Percentiles rank a stretch among this genome's conserved stretches.
Evolutionary conservation across 1,140 invertebrate genomes (phyloP).

Genomic region (Meteorus sp.): DNA sequence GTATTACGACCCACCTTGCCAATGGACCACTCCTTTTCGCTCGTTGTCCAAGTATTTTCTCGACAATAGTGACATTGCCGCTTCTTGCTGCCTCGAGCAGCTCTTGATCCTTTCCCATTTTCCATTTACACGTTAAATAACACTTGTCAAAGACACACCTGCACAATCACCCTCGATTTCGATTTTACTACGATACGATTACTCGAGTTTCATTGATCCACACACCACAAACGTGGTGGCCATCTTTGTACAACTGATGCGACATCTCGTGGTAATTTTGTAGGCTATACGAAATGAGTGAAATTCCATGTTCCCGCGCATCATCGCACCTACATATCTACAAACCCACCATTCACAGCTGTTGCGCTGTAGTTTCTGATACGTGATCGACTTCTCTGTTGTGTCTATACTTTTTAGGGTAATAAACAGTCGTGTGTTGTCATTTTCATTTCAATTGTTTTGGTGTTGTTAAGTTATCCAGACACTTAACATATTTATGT

Average conservation of each 20-base stretch:
- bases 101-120: slow-evolving; percentile 95
- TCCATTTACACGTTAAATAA: slow-evolving; percentile 63
- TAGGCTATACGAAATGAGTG: too few species aligned
- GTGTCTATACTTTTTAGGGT: slow-evolving; percentile 46
- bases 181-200: slow-evolving; percentile 63
- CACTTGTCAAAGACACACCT: slow-evolving; percentile 46
- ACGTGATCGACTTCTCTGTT: background rate
- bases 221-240: too few species aligned
- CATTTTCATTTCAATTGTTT: background rate
- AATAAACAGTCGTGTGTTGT: slow-evolving; percentile 19
- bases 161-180: slow-evolving; percentile 63
- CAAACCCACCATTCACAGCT: slow-evolving; percentile 37
- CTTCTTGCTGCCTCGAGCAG: slow-evolving; percentile 91
- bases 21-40: slow-evolving; percentile 90
- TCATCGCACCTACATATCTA: too few species aligned
- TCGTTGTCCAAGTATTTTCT: slow-evolving; percentile 87
- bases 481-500: too few species aligned
- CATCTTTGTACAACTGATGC: slow-evolving; percentile 64
- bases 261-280: slow-evolving; percentile 55
- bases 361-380: slow-evolving; percentile 29
- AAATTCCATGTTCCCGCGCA: slow-evolving; percentile 20
- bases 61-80: slow-evolving; percentile 84
- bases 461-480: too few species aligned
- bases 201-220: slow-evolving; percentile 75
- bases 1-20: slow-evolving; percentile 88